Percentiles rank a stretch among this genome's conserved stretches.
Conservation (phyloP, 2,113 vertebrate genomes). For the Trachemys scripta region DNA sequence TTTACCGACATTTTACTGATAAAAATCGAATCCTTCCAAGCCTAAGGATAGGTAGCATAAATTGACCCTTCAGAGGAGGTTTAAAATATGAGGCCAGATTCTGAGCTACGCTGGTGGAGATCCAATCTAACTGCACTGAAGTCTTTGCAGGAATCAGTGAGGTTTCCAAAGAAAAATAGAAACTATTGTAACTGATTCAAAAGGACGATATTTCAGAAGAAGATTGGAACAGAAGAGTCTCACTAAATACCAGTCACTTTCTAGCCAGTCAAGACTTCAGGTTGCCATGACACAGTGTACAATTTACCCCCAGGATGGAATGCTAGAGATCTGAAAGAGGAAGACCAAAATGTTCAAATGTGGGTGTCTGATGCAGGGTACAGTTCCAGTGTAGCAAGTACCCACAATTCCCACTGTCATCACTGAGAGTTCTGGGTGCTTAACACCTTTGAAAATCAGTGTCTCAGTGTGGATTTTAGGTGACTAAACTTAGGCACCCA, state of each 20-base stretch:
- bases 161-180: neutral
- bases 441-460: neutral
- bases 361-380: accelerated
- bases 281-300: neutral
- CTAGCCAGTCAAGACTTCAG: neutral
- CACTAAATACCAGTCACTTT: neutral
- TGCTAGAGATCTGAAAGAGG: neutral
- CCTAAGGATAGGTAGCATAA: neutral
- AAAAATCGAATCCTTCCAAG: neutral
- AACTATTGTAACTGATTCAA: accelerated
- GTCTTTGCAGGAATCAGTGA: neutral
- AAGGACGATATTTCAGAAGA: neutral
- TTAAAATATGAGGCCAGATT: accelerated
- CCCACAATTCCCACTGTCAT: neutral
- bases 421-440: neutral
- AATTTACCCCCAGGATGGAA: neutral
- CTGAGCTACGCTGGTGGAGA: accelerated
- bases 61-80: accelerated
- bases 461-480: neutral
- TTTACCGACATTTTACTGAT: neutral
- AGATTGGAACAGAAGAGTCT: neutral
- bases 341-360: neutral
- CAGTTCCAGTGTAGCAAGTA: neutral
- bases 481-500: neutral
- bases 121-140: neutral